Evolutionary conservation across 2,797 vertebrate species (phyloP).

Genomic region (Gobio occitaniae): DNA sequence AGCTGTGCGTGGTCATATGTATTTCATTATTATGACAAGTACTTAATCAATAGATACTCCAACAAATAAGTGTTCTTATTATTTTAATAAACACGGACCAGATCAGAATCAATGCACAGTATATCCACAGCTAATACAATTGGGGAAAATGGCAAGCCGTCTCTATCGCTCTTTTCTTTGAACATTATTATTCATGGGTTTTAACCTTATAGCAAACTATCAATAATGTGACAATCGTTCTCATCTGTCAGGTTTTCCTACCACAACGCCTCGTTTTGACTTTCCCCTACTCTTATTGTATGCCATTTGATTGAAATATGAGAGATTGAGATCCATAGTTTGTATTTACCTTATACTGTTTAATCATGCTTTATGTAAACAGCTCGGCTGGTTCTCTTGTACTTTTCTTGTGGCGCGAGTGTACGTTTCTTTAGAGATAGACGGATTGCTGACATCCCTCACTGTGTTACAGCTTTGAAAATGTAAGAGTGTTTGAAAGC

Average conservation of each 20-base stretch:
- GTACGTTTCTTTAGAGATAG: conserved; percentile 41
- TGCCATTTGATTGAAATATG: background rate
- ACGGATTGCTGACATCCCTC: conserved; percentile 60
- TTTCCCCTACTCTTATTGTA: background rate
- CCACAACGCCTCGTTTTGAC: background rate
- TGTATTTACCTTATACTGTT: background rate
- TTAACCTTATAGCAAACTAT: background rate
- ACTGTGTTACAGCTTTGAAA: conserved; percentile 62
- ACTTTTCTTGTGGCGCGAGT: conserved; percentile 16
- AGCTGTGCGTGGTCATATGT: background rate
- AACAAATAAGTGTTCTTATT: background rate
- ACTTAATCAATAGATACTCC: background rate
- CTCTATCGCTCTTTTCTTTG: background rate
- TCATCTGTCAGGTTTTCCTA: background rate
- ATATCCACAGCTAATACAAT: background rate
- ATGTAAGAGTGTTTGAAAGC: conserved; percentile 35
- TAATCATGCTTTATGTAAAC: conserved; percentile 4
- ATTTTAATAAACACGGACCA: background rate
- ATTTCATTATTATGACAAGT: conserved; percentile 3
- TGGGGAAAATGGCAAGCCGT: background rate
- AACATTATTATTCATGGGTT: background rate
- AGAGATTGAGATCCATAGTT: conserved; percentile 6
- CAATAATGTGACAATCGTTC: background rate
- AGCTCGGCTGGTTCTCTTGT: conserved; percentile 48
- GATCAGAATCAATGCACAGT: background rate